Conservation (phyloP, 2,113 vertebrate genomes). For the Tricholaema leucomelas region DNA sequence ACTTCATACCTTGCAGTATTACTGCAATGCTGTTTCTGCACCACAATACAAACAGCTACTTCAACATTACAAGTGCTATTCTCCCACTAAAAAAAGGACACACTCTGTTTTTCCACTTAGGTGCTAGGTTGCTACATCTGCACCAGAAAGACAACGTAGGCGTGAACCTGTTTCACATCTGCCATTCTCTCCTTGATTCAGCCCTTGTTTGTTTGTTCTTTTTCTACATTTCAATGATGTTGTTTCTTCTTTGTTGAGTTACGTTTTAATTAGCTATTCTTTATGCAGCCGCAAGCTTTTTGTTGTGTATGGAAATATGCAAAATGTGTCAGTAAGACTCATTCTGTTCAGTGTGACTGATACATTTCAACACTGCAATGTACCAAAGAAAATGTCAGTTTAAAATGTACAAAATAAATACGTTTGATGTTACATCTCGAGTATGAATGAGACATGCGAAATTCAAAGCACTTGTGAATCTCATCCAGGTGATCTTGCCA, state of each 20-base stretch:
- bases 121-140: too few species aligned
- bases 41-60: background rate
- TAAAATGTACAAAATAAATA: conserved; percentile 35
- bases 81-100: too few species aligned
- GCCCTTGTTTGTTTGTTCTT: background rate
- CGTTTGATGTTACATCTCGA: background rate
- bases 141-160: too few species aligned
- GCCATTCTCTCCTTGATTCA: background rate
- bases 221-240: background rate
- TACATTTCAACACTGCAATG: background rate
- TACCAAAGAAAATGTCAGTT: background rate
- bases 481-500: conserved; percentile 3
- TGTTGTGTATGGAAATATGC: background rate
- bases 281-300: background rate
- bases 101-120: too few species aligned
- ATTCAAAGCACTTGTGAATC: background rate
- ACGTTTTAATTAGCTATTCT: background rate
- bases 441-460: background rate
- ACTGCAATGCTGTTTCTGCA: background rate
- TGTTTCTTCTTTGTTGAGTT: background rate
- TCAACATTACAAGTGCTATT: too few species aligned
- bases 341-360: conserved; percentile 8
- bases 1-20: background rate
- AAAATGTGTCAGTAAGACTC: background rate
- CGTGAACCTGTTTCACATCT: background rate